Conservation (phyloP, 2,888 invertebrate species). For the Eupsilia transversa region DNA sequence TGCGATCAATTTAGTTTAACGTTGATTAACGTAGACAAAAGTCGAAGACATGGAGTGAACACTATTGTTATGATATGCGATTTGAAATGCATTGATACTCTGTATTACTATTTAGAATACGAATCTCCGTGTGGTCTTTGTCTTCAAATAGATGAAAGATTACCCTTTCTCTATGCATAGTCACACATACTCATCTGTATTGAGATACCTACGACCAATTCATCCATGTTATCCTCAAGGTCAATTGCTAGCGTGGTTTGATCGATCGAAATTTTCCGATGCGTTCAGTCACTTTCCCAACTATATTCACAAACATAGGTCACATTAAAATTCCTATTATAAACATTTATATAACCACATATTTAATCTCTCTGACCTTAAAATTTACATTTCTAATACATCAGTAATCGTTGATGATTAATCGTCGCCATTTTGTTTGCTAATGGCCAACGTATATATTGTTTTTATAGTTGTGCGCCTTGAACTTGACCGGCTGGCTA, state of each 20-base stretch:
- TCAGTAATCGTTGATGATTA: slow-evolving; percentile 63
- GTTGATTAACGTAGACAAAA: not conserved
- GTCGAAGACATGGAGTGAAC: not conserved
- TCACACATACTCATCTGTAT: not conserved
- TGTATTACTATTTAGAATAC: slow-evolving; percentile 17
- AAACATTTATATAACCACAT: slow-evolving; percentile 52
- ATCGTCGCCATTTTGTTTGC: slow-evolving; percentile 67
- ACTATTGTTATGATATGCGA: not conserved
- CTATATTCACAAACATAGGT: slow-evolving; percentile 58
- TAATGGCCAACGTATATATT: slow-evolving; percentile 57
- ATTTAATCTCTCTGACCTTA: slow-evolving; percentile 66
- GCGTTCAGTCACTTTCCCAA: slow-evolving; percentile 32
- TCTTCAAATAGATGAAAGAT: slow-evolving; percentile 32
- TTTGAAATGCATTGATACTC: slow-evolving; percentile 23
- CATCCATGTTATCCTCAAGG: slow-evolving; percentile 29
- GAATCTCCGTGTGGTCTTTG: slow-evolving; percentile 16
- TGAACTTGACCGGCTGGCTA: slow-evolving; percentile 71
- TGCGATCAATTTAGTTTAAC: slow-evolving; percentile 3
- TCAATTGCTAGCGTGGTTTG: slow-evolving; percentile 2
- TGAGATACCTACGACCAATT: not conserved
- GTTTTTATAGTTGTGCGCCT: slow-evolving; percentile 65
- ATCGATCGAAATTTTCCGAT: slow-evolving; percentile 40
- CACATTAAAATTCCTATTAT: slow-evolving; percentile 51
- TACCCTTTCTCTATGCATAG: not conserved
- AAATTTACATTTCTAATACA: slow-evolving; percentile 67